phyloP scores from a whole-genome alignment of 2,888 invertebrate species.

The Sesia bembeciformis region DNA sequence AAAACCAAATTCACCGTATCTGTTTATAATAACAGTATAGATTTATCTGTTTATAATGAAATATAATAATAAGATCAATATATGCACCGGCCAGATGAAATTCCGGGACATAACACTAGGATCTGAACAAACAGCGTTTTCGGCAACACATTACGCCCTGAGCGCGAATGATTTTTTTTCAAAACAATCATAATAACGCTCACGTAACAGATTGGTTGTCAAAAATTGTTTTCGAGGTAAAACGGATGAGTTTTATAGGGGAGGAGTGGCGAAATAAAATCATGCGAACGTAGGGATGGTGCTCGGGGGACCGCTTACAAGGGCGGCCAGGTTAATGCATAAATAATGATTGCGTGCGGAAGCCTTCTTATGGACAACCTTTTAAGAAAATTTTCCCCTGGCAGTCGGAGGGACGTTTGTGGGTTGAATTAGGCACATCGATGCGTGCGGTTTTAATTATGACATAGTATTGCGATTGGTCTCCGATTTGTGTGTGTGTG shows the following conservation, averaged over 20 bases:
- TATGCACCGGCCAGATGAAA: too few species aligned
- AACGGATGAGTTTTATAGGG: slow-evolving; percentile 18
- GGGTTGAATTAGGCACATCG: too few species aligned
- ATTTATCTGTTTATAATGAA: too few species aligned
- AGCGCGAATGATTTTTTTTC: not conserved
- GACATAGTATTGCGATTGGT: too few species aligned
- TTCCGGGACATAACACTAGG: too few species aligned
- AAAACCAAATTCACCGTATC: too few species aligned
- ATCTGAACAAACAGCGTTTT: too few species aligned
- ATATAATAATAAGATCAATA: too few species aligned
- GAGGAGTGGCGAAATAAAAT: slow-evolving; percentile 44
- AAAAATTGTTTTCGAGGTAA: slow-evolving; percentile 23
- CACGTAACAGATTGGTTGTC: slow-evolving; percentile 34
- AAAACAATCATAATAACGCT: slow-evolving; percentile 5
- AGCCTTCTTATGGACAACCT: slow-evolving; percentile 36
- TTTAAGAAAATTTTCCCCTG: slow-evolving; percentile 44
- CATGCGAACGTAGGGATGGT: slow-evolving; percentile 38
- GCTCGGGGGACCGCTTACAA: slow-evolving; percentile 69
- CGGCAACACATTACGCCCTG: not conserved
- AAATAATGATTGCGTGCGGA: slow-evolving; percentile 72
- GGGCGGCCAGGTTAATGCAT: slow-evolving; percentile 73
- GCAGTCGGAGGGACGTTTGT: not conserved
- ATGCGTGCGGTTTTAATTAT: too few species aligned
- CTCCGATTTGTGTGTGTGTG: too few species aligned
- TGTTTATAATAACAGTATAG: too few species aligned